Conservation (phyloP, 2,888 invertebrate genomes). For the Epistrophe eligans region DNA sequence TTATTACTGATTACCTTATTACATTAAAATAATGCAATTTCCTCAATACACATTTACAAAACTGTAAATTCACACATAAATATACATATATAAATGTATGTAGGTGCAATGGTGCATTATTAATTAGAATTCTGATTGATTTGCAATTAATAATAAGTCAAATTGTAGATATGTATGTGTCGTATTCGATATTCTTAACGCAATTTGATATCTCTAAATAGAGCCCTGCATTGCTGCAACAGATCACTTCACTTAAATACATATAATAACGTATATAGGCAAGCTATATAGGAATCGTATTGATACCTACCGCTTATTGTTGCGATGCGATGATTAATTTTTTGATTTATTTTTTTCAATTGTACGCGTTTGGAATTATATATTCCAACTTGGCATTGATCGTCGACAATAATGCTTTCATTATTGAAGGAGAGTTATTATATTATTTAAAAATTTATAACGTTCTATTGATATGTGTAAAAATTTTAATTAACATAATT, state of each 20-base stretch:
- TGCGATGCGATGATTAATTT: slow-evolving; percentile 23
- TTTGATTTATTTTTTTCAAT: slow-evolving; percentile 7
- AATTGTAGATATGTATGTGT: not conserved
- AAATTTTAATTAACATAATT: slow-evolving; percentile 20
- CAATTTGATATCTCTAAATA: slow-evolving; percentile 44
- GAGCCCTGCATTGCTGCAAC: slow-evolving; percentile 17
- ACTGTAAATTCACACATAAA: not conserved
- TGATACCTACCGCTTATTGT: not conserved
- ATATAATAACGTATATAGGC: not conserved
- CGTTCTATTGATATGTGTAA: not conserved
- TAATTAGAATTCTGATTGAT: slow-evolving; percentile 26
- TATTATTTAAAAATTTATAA: slow-evolving; percentile 8
- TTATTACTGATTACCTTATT: not conserved
- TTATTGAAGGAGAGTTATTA: not conserved
- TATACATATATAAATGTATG: too few relatives aligned
- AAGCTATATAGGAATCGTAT: not conserved
- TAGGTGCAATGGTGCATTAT: not conserved
- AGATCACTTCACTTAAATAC: slow-evolving; percentile 13
- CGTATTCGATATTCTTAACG: slow-evolving; percentile 38
- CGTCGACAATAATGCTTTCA: slow-evolving; percentile 22
- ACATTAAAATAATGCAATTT: not conserved
- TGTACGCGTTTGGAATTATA: slow-evolving; percentile 31
- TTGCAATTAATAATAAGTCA: slow-evolving; percentile 22
- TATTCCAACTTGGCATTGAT: slow-evolving; percentile 35
- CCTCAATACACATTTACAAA: not conserved